phyloP scores from a whole-genome alignment of 1,140 invertebrate genomes.

The Drosophila insularis region DNA sequence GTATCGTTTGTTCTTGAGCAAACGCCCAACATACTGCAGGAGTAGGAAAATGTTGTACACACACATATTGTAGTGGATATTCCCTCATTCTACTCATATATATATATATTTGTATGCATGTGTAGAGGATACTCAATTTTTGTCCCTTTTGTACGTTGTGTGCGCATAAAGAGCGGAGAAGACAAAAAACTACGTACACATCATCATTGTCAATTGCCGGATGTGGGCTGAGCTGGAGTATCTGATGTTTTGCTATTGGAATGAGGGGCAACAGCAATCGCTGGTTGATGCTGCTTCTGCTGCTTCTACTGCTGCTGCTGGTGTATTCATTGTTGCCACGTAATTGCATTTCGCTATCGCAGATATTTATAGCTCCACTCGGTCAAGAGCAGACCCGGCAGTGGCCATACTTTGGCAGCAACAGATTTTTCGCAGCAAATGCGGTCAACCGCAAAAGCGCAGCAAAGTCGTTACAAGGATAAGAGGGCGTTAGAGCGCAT shows the following conservation, averaged over 20 bases:
- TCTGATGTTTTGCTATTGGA: conserved; percentile 11
- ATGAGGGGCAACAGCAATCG: conserved; percentile 60
- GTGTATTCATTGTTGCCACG: conserved; percentile 80
- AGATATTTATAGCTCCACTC: conserved; percentile 80
- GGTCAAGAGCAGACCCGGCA: conserved; percentile 70
- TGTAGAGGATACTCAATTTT: conserved; percentile 17
- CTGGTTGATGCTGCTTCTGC: conserved; percentile 70
- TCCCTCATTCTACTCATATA: conserved; percentile 8
- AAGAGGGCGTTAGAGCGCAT: conserved; percentile 73
- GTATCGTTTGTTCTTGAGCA: conserved; percentile 55
- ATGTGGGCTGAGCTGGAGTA: conserved; percentile 45
- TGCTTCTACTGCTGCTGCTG: conserved; percentile 74
- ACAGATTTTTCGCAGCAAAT: conserved; percentile 77
- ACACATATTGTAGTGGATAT: conserved; percentile 18
- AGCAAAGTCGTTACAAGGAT: conserved; percentile 78
- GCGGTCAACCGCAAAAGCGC: conserved; percentile 79
- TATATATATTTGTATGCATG: no score
- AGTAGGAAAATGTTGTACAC: conserved; percentile 65
- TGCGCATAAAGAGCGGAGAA: conserved; percentile 51
- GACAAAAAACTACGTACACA: conserved; percentile 78
- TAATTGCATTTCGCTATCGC: conserved; percentile 81
- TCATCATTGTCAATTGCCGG: conserved; percentile 80
- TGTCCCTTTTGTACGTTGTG: conserved; percentile 12
- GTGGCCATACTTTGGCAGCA: conserved; percentile 75
- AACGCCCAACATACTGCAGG: conserved; percentile 52